Evolutionary conservation across 2,888 invertebrate species (phyloP).

Genomic region (Polia nebulosa): DNA sequence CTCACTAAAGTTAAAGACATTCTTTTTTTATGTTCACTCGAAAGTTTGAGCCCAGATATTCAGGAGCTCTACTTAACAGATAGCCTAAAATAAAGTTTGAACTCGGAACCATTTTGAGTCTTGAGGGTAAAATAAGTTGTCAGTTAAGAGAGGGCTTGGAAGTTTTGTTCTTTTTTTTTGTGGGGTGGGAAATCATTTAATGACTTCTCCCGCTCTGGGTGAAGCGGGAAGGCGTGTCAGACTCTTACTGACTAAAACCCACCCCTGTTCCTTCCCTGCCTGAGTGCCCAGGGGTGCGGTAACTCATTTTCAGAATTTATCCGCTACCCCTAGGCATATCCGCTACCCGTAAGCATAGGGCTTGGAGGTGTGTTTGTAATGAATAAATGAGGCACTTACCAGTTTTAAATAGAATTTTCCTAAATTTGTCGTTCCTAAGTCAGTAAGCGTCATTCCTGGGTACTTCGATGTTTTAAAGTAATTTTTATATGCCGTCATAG

Average conservation of each 20-base stretch:
- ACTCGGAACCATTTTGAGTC: neutral
- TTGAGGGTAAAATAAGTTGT: neutral
- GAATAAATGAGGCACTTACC: conserved; percentile 75
- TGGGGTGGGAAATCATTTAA: no score
- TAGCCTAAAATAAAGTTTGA: neutral
- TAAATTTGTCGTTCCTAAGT: conserved; percentile 80
- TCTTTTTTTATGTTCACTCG: neutral
- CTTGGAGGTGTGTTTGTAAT: neutral
- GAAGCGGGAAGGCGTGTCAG: no score
- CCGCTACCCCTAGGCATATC: no score
- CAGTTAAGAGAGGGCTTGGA: neutral
- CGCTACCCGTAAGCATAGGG: no score
- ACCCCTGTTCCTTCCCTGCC: no score
- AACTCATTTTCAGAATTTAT: no score
- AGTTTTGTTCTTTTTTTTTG: no score
- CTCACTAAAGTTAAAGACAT: neutral
- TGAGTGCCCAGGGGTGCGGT: no score
- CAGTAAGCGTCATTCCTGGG: conserved; percentile 77
- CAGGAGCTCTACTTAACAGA: neutral
- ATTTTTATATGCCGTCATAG: conserved; percentile 80
- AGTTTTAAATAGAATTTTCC: conserved; percentile 85
- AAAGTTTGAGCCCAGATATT: neutral
- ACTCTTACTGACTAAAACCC: no score
- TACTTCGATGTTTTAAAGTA: conserved; percentile 78
- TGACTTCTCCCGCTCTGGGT: no score